These are phyloP conservation scores for Limulus polyphemus DNA, from an alignment of 2,888 invertebrate species.

Conservation along the genomic window DNA sequence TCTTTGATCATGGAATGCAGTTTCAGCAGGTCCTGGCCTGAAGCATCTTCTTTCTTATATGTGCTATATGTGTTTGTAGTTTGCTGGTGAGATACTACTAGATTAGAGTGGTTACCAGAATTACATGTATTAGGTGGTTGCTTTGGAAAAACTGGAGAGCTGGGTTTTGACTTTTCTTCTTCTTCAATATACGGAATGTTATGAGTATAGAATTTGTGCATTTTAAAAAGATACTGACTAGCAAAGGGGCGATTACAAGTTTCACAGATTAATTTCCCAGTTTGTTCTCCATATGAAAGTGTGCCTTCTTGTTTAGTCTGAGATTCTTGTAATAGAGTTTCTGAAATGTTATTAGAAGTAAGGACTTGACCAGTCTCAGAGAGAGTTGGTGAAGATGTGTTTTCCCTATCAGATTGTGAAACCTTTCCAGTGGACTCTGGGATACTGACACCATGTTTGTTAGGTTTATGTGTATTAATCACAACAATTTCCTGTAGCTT, in stretches of 20 bases:
- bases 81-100: too few relatives aligned
- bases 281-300: too few relatives aligned
- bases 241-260: slow-evolving; percentile 37
- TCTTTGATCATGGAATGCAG: slow-evolving; percentile 81
- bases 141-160: slow-evolving; percentile 8
- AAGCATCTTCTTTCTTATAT: slow-evolving; percentile 32
- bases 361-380: too few relatives aligned
- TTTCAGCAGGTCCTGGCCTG: slow-evolving; percentile 74
- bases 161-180: slow-evolving; percentile 23
- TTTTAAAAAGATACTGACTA: slow-evolving; percentile 37
- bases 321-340: too few relatives aligned
- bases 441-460: slow-evolving; percentile 39
- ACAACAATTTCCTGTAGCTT: slow-evolving; percentile 64
- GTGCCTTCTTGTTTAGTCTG: too few relatives aligned
- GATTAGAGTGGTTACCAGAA: too few relatives aligned
- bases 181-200: slow-evolving; percentile 30
- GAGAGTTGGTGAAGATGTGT: too few relatives aligned
- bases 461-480: slow-evolving; percentile 43
- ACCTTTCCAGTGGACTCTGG: slow-evolving; percentile 8
- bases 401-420: too few relatives aligned
- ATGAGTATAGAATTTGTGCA: slow-evolving; percentile 40
- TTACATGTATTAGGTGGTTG: too few relatives aligned
- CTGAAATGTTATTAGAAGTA: too few relatives aligned
- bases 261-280: slow-evolving; percentile 34
- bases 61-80: too few relatives aligned